phyloP scores from a whole-genome alignment of 1,140 invertebrate genomes.

The Drosophila bifasciata region DNA sequence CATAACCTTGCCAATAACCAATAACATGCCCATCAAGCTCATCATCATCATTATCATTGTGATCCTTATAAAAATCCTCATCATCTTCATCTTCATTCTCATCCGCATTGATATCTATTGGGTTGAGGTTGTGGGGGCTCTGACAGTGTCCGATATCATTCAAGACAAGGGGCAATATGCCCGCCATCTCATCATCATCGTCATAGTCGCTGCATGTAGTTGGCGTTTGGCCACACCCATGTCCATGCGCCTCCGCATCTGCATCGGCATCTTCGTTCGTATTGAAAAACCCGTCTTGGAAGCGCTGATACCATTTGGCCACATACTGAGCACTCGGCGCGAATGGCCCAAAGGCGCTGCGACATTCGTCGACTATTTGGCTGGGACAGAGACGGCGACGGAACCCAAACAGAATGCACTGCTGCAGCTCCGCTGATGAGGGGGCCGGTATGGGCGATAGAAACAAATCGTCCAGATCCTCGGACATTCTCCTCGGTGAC shows the following conservation, averaged over 20 bases:
- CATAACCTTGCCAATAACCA: slow-evolving; percentile 77
- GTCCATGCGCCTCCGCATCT: slow-evolving; percentile 12
- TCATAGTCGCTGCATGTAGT: slow-evolving; percentile 72
- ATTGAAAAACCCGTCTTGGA: slow-evolving; percentile 65
- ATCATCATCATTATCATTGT: slow-evolving; percentile 34
- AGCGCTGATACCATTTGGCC: slow-evolving; percentile 68
- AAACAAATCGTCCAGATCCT: slow-evolving; percentile 74
- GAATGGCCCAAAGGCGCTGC: slow-evolving; percentile 68
- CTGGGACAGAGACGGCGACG: slow-evolving; percentile 66
- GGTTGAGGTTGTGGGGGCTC: slow-evolving; percentile 2
- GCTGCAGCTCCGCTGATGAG: slow-evolving; percentile 64
- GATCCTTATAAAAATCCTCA: slow-evolving; percentile 34
- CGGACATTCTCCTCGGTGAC: slow-evolving; percentile 62
- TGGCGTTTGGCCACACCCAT: slow-evolving; percentile 55
- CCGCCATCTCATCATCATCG: slow-evolving; percentile 37
- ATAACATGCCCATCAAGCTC: slow-evolving; percentile 62
- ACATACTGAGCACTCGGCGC: slow-evolving; percentile 69
- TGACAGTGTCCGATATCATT: slow-evolving; percentile 12
- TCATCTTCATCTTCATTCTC: slow-evolving; percentile 34
- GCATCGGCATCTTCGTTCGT: slow-evolving; percentile 60
- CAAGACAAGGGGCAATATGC: slow-evolving; percentile 37
- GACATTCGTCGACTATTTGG: slow-evolving; percentile 70
- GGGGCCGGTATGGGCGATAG: slow-evolving; percentile 72
- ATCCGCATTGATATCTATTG: slow-evolving; percentile 13
- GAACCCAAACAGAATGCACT: slow-evolving; percentile 74